Evolutionary conservation across 2,113 vertebrate species (phyloP), one percentile per base, ranked within the genome.

Genomic region (Chamaea fasciata): DNA sequence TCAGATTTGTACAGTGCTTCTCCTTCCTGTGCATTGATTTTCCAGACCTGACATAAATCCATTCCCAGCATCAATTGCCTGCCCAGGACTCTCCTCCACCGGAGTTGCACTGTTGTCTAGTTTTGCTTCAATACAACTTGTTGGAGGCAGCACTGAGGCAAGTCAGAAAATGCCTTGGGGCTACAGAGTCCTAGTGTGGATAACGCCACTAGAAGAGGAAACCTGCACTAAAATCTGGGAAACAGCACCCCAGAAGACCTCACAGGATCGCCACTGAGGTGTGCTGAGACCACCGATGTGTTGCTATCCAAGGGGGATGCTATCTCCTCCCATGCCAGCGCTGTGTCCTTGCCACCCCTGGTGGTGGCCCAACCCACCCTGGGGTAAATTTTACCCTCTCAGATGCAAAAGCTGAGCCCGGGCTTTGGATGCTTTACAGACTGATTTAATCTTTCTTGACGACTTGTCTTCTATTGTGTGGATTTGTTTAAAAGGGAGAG

Each of bases 361-460:
- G 2, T 44, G 49, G 41, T 64, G 30, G 37, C 70, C 88, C 35
- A 68, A 41, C 22, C 19, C 27, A 12, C 52, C 44, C 20, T 15
- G 47, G 39, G 74, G 44, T 80, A 52, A 30, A 41, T 53, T 95
- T 77, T 75, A 13, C 42, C 53, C 42, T 88, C 53, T 49, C 27
- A 17, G 67, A 71, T 74, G 33, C n/a, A 63, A 79, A 90, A 70
- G 46, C 75, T n/a, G 46, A 82, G 46, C 37, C 17, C 0, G 0
- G 27, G 42, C 17, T 83, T 71, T 9, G 37, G 59, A 30, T 67
- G 27, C 47, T 83, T 89, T 77, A 35, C 28, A 71, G 83, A 46
- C 14, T 59, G 76, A 94, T 93, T 71, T 81, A 83, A 94, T 93
- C 49, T 59, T 81, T 75, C 76, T 42, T 84, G 95, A 93, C 92